Conservation (phyloP, 2,888 invertebrate genomes). For the Epistrophe eligans region DNA sequence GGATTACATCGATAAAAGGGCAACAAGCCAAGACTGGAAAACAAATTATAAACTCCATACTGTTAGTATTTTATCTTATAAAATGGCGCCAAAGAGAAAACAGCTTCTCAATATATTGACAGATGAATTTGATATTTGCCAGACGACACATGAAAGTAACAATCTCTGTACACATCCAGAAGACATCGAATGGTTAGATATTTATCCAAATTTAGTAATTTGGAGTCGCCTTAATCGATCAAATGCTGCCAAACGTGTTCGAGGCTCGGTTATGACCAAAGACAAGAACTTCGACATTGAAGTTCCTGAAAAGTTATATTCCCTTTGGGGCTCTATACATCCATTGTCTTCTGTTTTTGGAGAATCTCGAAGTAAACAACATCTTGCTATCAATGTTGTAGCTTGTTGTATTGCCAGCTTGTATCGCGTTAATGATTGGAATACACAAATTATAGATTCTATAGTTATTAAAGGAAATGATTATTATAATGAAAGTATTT, state of each 20-base stretch:
- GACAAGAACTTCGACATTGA: constrained; percentile 87
- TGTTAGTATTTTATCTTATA: constrained; percentile 80
- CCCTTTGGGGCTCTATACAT: constrained; percentile 88
- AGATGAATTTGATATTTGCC: constrained; percentile 78
- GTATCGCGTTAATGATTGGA: constrained; percentile 87
- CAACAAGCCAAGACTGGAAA: constrained; percentile 79
- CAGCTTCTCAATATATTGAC: constrained; percentile 80
- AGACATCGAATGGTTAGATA: constrained; percentile 81
- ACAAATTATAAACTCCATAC: constrained; percentile 79
- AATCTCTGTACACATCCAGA: constrained; percentile 81
- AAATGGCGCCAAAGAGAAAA: constrained; percentile 80
- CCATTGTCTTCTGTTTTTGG: constrained; percentile 86
- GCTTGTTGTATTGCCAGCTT: constrained; percentile 86
- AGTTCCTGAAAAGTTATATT: constrained; percentile 88
- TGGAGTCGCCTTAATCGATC: constrained; percentile 82
- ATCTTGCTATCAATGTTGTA: constrained; percentile 86
- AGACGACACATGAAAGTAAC: constrained; percentile 68
- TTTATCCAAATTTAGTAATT: constrained; percentile 80
- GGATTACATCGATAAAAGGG: constrained; percentile 80
- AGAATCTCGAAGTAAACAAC: constrained; percentile 87
- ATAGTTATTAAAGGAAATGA: constrained; percentile 86
- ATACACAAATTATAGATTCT: constrained; percentile 86
- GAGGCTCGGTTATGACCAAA: constrained; percentile 83
- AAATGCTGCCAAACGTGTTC: constrained; percentile 80
- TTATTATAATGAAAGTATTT: constrained; percentile 85